Evolutionary conservation across 2,888 invertebrate genomes (phyloP).

Genomic region (Phalangium opilio): DNA sequence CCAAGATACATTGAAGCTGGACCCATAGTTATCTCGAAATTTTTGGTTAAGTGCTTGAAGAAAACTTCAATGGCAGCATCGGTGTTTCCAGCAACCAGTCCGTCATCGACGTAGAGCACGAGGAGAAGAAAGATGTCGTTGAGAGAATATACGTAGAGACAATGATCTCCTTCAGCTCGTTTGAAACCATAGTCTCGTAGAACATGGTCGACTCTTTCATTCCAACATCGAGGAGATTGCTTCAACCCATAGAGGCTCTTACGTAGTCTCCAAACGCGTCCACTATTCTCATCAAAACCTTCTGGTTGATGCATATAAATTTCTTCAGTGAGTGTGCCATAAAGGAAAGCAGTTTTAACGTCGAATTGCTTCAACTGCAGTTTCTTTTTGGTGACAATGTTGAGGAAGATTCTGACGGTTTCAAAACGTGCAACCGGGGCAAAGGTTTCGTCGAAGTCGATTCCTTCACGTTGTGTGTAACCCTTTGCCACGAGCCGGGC

Average conservation of each 20-base stretch:
- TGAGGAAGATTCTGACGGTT: constrained; percentile 10
- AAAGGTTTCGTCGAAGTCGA: constrained; percentile 19
- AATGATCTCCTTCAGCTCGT: constrained; percentile 11
- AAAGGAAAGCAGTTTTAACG: constrained; percentile 19
- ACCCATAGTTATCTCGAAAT: no score
- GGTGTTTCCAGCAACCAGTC: constrained; percentile 1
- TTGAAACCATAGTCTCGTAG: constrained; percentile 9
- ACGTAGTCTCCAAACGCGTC: constrained; percentile 14
- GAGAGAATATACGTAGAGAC: constrained; percentile 9
- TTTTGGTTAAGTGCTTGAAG: no score
- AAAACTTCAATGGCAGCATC: no score
- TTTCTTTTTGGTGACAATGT: constrained; percentile 9
- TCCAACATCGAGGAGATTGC: constrained; percentile 19
- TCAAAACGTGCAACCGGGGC: constrained; percentile 10
- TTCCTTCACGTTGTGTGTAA: constrained; percentile 9
- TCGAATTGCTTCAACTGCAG: constrained; percentile 16
- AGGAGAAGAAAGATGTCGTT: constrained; percentile 4
- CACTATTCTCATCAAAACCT: constrained; percentile 5
- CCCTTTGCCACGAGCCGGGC: constrained; percentile 20
- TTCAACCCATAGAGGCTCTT: constrained; percentile 20
- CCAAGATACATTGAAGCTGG: no score
- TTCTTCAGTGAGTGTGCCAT: constrained; percentile 7
- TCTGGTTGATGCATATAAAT: constrained; percentile 18
- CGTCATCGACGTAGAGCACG: constrained; percentile 20
- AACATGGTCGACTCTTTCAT: constrained; percentile 7